A percentile compares a stretch with the other conserved stretches of the same genome.
phyloP scores from a whole-genome alignment of 2,113 vertebrate species.

The Pedionomus torquatus region DNA sequence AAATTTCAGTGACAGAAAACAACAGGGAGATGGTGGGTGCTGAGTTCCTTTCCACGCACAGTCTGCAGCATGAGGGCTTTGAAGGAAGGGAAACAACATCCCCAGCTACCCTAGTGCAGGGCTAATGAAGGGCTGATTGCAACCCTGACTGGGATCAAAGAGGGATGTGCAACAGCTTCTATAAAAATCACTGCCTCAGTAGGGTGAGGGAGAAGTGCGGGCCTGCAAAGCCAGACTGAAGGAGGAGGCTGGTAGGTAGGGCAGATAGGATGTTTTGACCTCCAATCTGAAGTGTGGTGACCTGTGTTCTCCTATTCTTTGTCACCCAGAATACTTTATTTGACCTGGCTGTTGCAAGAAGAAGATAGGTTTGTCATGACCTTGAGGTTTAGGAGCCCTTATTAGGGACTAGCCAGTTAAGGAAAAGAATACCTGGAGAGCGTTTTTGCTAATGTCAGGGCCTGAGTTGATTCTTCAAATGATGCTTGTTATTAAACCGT shows the following conservation, averaged over 20 bases:
- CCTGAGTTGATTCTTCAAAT: not conserved
- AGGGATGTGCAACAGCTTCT: not conserved
- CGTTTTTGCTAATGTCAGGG: not conserved
- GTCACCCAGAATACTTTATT: not conserved
- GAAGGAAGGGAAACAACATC: not conserved
- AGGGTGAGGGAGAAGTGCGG: rapidly evolving
- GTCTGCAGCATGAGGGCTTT: not conserved
- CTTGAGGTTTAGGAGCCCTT: not conserved
- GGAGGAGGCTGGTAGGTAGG: rapidly evolving
- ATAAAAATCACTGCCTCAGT: not conserved
- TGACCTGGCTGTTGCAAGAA: not conserved
- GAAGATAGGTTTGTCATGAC: not conserved
- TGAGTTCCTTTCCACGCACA: not conserved
- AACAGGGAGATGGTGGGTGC: not conserved
- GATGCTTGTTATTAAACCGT: not conserved
- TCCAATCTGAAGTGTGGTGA: not conserved
- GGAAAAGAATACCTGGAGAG: not conserved
- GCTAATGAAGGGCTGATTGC: not conserved
- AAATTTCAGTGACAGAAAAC: not conserved
- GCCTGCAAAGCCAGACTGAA: rapidly evolving
- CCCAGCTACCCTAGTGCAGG: not conserved
- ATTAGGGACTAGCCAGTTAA: not conserved
- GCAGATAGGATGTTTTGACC: not conserved
- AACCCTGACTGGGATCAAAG: not conserved
- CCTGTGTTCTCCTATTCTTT: rapidly evolving